phyloP scores from a whole-genome alignment of 2,113 vertebrate genomes.

The Scomber colias region DNA sequence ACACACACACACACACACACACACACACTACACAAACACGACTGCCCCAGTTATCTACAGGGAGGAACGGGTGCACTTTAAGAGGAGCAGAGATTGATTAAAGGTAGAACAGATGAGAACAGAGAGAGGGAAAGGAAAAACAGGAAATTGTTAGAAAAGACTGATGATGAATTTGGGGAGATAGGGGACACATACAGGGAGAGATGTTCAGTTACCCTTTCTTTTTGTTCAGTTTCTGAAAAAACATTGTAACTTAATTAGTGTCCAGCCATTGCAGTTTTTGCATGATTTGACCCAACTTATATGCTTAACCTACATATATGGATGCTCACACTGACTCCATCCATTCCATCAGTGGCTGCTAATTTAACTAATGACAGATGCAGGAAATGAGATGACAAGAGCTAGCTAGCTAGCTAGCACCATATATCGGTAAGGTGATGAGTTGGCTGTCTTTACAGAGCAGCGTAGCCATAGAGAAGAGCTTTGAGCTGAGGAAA shows the following conservation, averaged over 20 bases:
- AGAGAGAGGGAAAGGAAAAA: constrained; percentile 1
- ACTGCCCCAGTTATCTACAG: constrained; percentile 64
- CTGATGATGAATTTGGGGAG: constrained; percentile 1
- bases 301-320: not conserved
- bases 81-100: constrained; percentile 42
- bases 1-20: constrained; percentile 65
- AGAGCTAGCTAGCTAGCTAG: not conserved
- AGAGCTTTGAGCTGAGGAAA: constrained; percentile 51
- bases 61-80: constrained; percentile 11
- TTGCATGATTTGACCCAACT: not conserved
- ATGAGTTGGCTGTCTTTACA: constrained; percentile 38
- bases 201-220: not conserved
- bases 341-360: not conserved
- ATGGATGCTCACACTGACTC: not conserved
- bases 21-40: constrained; percentile 46
- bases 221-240: not conserved
- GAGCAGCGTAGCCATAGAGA: constrained; percentile 70
- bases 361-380: constrained; percentile 22
- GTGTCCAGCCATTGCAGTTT: not conserved
- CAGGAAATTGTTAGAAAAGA: constrained; percentile 15
- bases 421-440: constrained; percentile 17
- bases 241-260: constrained; percentile 8
- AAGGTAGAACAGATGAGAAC: constrained; percentile 29
- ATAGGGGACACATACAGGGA: not conserved
- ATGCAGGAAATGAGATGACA: not conserved